Conservation (phyloP, 1,140 invertebrate genomes). For the Octopus bimaculoides region DNA sequence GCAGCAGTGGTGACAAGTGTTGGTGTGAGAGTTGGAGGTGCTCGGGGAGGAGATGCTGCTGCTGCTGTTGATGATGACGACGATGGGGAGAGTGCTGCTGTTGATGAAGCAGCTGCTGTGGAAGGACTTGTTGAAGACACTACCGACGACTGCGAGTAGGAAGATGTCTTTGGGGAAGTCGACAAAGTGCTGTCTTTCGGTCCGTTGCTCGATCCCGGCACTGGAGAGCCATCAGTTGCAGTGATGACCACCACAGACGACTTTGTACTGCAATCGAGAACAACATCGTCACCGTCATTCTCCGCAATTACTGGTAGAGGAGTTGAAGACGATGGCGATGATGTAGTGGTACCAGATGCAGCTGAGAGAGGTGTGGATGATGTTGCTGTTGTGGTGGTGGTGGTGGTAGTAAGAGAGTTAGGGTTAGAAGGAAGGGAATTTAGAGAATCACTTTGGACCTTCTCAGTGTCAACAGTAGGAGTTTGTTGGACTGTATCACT, state of each 20-base stretch:
- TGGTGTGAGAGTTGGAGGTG: neutral
- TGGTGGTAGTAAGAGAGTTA: neutral
- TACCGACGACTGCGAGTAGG: neutral
- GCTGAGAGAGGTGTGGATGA: slow-evolving; percentile 6
- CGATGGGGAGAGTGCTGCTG: neutral
- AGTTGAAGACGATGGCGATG: neutral
- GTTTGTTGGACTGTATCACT: slow-evolving; percentile 2
- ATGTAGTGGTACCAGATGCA: neutral
- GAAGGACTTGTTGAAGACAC: neutral
- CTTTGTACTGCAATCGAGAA: neutral
- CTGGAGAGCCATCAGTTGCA: neutral
- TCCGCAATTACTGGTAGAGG: neutral
- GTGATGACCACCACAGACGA: neutral
- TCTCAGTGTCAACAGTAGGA: neutral
- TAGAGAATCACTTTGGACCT: neutral
- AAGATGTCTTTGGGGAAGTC: neutral
- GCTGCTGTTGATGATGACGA: neutral
- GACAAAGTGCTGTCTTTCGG: neutral
- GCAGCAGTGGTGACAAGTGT: neutral
- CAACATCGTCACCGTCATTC: neutral
- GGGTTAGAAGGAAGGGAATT: neutral
- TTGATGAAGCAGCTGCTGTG: neutral
- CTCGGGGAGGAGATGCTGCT: neutral
- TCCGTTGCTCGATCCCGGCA: neutral
- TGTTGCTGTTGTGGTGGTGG: slow-evolving; percentile 7